phyloP scores from a whole-genome alignment of 2,797 vertebrate species.

The Amphiprion clarkii region DNA sequence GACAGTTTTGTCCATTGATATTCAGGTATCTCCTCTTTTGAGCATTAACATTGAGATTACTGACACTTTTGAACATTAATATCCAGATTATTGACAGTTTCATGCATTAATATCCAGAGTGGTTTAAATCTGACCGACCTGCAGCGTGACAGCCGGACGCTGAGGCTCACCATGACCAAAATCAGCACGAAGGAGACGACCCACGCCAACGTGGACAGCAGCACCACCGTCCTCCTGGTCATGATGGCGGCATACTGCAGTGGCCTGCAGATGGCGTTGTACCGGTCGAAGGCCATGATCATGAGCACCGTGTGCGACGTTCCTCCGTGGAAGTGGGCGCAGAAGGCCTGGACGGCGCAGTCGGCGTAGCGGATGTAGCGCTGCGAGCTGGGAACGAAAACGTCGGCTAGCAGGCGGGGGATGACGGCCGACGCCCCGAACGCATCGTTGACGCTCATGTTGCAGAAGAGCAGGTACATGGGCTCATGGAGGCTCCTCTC shows the following conservation, averaged over 20 bases:
- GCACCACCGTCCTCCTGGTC: constrained; percentile 71
- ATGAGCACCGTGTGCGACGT: constrained; percentile 83
- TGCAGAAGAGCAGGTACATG: constrained; percentile 36
- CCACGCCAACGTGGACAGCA: constrained; percentile 58
- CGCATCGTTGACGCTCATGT: constrained; percentile 14
- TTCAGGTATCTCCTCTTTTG: no score
- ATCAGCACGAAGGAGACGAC: constrained; percentile 65
- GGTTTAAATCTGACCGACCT: no score
- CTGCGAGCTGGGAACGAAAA: not conserved
- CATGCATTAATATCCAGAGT: no score
- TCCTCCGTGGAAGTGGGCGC: constrained; percentile 77
- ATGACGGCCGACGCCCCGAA: constrained; percentile 4
- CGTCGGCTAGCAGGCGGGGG: constrained; percentile 3
- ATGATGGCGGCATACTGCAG: constrained; percentile 81
- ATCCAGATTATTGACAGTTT: no score
- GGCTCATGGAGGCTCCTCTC: constrained; percentile 28
- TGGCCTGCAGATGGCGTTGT: constrained; percentile 87
- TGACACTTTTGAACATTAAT: no score
- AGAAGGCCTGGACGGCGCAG: constrained; percentile 79
- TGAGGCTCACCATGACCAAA: constrained; percentile 67
- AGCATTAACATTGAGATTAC: no score
- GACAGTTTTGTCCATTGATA: no score
- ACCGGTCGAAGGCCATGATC: constrained; percentile 88
- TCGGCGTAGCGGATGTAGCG: not conserved
- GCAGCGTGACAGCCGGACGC: constrained; percentile 82